Base-by-base conservation (phyloP, 23 tunicate species). In the Styela plicata region DNA sequence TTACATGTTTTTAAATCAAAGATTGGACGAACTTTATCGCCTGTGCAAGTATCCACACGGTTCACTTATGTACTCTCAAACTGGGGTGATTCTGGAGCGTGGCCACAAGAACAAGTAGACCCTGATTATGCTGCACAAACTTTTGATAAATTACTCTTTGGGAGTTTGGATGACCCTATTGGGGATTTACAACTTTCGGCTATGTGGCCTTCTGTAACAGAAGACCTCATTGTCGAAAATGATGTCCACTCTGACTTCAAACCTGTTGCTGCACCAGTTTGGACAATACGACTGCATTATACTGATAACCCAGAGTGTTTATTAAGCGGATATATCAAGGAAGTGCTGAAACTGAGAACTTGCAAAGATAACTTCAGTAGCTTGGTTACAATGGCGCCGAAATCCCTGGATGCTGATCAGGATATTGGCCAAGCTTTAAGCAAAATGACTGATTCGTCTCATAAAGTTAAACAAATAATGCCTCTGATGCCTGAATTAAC, bases 81-180 rank as follows among this genome's bases (percentile, higher is more conserved):
- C 52, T 93, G 98, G 98, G 98, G 93, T 3, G 32, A 34, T 22
- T 17, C 74, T 2, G 90, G 90, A 24, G 82, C 67, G 75, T 93
- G 98, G 98, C 98, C 98, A 10, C 44, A 73, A 19, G 80, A 87
- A 61, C 83, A 23, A 35, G 77, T 79, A 18, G 91, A 92, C 63
- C 69, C 79, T 63, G 87, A 93, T 16, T 73, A 70, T 2, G 74
- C 90, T 25, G 87, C 98, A 1, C 77, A 35, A 25, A 76, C 91
- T 36, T 93, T 84, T 52, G 82, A 81, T 29, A 73, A 84, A 1
- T 64, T 93, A 31, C 67, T 63, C 52, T 80, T 74, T 44, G 93
- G 93, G 2, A 80, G 84, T 63, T 75, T 83, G n/a, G 93, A 93
- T 2, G 98, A 93, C 37, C 98, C 98, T 28, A 80, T 93, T 29